phyloP scores from a whole-genome alignment of 2,113 vertebrate species.

The Pterocles burchelli region DNA sequence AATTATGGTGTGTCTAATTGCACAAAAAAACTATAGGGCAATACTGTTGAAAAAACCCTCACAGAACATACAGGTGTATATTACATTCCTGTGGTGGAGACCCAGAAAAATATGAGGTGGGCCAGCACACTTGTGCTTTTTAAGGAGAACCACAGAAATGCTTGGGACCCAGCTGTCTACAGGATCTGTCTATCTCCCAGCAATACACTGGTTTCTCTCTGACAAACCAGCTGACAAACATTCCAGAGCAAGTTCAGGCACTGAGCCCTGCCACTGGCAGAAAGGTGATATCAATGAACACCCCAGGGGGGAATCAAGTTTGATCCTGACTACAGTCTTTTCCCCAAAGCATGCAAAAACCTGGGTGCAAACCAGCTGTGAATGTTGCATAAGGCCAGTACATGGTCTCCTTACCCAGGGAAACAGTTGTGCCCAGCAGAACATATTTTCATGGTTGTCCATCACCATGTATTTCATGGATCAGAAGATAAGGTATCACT shows the following conservation, averaged over 20 bases:
- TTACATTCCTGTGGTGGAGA: neutral
- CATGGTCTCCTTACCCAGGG: neutral
- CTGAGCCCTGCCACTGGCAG: neutral
- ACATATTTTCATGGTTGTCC: neutral
- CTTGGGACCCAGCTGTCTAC: neutral
- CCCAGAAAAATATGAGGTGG: neutral
- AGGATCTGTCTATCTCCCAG: neutral
- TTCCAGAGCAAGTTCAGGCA: constrained; percentile 39
- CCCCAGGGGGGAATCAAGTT: constrained; percentile 34
- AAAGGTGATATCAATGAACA: constrained; percentile 41
- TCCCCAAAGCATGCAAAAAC: constrained; percentile 1
- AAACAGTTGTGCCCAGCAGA: neutral
- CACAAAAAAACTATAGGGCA: neutral
- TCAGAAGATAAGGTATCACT: neutral
- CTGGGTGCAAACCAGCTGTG: neutral
- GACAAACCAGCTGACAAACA: constrained; percentile 30
- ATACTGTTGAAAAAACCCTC: neutral
- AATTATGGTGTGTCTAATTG: neutral
- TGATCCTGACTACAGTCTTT: constrained; percentile 8
- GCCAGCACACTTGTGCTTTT: neutral
- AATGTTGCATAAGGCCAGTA: neutral
- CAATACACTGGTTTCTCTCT: neutral
- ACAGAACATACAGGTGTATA: neutral
- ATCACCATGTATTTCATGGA: neutral
- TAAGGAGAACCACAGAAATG: neutral